Conservation (phyloP, 2,888 invertebrate genomes). For the Anthophora plumipes region DNA sequence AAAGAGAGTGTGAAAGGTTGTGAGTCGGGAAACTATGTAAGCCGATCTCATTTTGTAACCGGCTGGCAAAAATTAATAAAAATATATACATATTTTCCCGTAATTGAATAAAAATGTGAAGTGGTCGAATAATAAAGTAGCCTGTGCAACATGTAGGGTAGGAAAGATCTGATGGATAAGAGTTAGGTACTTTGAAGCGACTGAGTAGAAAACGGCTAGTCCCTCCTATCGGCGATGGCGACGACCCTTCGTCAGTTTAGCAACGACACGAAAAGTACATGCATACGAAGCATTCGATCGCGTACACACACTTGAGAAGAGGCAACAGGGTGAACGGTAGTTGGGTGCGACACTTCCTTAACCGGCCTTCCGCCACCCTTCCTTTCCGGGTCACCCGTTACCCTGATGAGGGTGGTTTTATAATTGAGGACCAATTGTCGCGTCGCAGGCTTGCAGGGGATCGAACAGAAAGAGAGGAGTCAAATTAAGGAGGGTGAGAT, state of each 20-base stretch:
- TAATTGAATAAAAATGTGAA: background rate
- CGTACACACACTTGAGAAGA: slow-evolving; percentile 36
- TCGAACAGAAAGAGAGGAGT: slow-evolving; percentile 35
- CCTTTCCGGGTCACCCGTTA: slow-evolving; percentile 69
- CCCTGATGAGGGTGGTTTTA: slow-evolving; percentile 66
- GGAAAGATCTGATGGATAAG: background rate
- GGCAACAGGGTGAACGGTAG: slow-evolving; percentile 14
- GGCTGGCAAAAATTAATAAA: too few relatives aligned
- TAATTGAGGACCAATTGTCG: slow-evolving; percentile 73
- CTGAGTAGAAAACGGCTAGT: slow-evolving; percentile 12
- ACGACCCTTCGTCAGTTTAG: slow-evolving; percentile 63
- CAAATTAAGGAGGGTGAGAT: slow-evolving; percentile 48
- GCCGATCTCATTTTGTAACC: too few relatives aligned
- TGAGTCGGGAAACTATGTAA: too few relatives aligned
- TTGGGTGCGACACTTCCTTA: slow-evolving; percentile 54
- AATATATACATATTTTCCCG: too few relatives aligned
- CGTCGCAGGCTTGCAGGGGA: slow-evolving; percentile 40
- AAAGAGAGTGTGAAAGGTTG: too few relatives aligned
- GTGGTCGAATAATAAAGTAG: background rate
- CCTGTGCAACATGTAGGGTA: background rate
- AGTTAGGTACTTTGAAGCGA: background rate
- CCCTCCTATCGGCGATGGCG: slow-evolving; percentile 35
- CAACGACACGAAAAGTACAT: slow-evolving; percentile 68
- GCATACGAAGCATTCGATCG: slow-evolving; percentile 64
- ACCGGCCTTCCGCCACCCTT: slow-evolving; percentile 61